Percentiles rank a stretch among this genome's conserved stretches.
Evolutionary conservation across 2,797 vertebrate species (phyloP).

Genomic region (Rhincodon typus): DNA sequence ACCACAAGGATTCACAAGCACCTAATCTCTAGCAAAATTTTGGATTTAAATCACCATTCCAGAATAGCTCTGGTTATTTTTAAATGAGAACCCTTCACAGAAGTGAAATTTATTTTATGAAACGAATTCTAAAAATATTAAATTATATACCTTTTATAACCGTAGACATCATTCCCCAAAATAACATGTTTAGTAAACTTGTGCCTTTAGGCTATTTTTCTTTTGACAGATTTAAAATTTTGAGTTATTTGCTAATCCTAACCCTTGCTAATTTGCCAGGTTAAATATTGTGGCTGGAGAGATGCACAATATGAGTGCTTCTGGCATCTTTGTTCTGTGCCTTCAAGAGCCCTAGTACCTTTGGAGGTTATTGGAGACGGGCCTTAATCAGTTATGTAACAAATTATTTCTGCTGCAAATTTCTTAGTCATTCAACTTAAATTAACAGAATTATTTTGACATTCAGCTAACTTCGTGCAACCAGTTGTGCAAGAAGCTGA

Average conservation of each 20-base stretch:
- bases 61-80: no score
- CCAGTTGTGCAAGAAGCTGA: not conserved
- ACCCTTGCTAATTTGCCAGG: constrained; percentile 36
- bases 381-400: constrained; percentile 35
- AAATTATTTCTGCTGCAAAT: constrained; percentile 27
- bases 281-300: constrained; percentile 41
- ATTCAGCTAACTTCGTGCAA: constrained; percentile 45
- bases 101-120: no score
- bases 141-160: no score
- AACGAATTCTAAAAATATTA: no score
- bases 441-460: constrained; percentile 38
- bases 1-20: no score
- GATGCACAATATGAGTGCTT: constrained; percentile 44
- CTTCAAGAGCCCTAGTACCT: not conserved
- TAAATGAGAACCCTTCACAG: no score
- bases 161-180: no score
- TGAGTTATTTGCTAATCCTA: not conserved
- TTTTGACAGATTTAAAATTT: no score
- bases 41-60: no score
- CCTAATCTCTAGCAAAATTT: no score
- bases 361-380: not conserved
- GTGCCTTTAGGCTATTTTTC: no score
- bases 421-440: not conserved
- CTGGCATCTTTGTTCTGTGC: constrained; percentile 34
- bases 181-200: no score